A percentile compares a stretch with the other conserved stretches of the same genome.
These are phyloP conservation scores for Chrysopilus asiliformis DNA, from an alignment of 2,888 invertebrate genomes.

Conservation along the genomic window DNA sequence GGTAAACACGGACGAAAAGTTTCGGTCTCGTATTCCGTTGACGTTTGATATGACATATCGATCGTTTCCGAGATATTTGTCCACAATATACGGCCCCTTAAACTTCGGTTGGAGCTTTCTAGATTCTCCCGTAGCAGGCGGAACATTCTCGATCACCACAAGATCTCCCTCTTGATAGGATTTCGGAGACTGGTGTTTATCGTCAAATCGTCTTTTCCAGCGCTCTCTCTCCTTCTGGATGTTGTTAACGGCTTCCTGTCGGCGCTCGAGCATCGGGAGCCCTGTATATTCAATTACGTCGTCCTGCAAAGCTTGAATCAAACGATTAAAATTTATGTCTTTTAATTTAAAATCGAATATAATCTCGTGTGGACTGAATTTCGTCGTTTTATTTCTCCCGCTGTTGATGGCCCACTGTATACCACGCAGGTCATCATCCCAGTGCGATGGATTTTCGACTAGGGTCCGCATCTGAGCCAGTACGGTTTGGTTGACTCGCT, in stretches of 20 bases:
- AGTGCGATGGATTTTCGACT: constrained; percentile 11
- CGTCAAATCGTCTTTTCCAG: constrained; percentile 5
- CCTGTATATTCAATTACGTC: neutral
- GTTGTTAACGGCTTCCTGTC: constrained; percentile 1
- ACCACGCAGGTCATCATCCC: no score
- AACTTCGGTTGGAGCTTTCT: no score
- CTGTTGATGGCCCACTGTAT: constrained; percentile 15
- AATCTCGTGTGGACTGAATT: constrained; percentile 13
- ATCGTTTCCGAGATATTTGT: no score
- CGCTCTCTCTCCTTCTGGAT: neutral
- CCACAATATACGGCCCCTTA: no score
- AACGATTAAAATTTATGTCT: constrained; percentile 10
- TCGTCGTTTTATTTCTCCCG: constrained; percentile 10
- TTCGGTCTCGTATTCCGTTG: no score
- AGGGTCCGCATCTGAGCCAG: constrained; percentile 16
- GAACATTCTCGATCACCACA: no score
- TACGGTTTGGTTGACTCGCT: constrained; percentile 13
- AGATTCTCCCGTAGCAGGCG: no score
- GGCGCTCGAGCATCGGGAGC: neutral
- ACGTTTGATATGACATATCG: no score
- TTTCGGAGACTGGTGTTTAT: no score
- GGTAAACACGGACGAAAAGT: no score
- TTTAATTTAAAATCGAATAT: no score
- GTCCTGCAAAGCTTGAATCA: constrained; percentile 7
- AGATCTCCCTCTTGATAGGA: no score